Percentiles rank a stretch among this genome's conserved stretches.
These are phyloP conservation scores for Erebia epiphron DNA, from an alignment of 2,888 invertebrate genomes.

Conservation along the genomic window DNA sequence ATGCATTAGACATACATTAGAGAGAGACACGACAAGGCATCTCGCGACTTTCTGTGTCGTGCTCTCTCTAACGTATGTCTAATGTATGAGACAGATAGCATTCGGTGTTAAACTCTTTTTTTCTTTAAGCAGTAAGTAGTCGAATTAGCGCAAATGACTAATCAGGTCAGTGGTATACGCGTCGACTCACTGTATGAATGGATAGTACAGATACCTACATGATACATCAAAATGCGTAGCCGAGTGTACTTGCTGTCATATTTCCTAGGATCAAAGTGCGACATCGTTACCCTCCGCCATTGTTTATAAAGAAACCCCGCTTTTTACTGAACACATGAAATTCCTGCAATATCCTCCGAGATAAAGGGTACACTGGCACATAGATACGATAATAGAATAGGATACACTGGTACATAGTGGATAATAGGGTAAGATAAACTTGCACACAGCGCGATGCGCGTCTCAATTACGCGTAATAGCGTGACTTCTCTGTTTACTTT, in stretches of 20 bases:
- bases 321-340: conserved; percentile 19
- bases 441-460: background rate
- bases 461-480: conserved; percentile 14
- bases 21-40: too few species aligned
- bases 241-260: conserved; percentile 30
- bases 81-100: too few species aligned
- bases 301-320: conserved; percentile 35
- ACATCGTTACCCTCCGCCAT: conserved; percentile 30
- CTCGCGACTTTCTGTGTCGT: too few species aligned
- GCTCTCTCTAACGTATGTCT: too few species aligned
- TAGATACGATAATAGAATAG: background rate
- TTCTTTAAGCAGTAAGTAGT: too few species aligned
- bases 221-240: background rate
- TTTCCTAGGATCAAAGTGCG: conserved; percentile 38
- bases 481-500: background rate
- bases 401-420: background rate
- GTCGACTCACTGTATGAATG: too few species aligned
- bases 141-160: too few species aligned
- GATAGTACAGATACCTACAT: background rate
- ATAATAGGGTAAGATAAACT: background rate
- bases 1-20: too few species aligned
- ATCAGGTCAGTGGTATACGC: too few species aligned
- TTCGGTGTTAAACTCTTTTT: too few species aligned
- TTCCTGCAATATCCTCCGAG: background rate
- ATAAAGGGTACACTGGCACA: background rate